Base-by-base conservation (phyloP, 2,113 vertebrate species). In the Cichladusa arquata region DNA sequence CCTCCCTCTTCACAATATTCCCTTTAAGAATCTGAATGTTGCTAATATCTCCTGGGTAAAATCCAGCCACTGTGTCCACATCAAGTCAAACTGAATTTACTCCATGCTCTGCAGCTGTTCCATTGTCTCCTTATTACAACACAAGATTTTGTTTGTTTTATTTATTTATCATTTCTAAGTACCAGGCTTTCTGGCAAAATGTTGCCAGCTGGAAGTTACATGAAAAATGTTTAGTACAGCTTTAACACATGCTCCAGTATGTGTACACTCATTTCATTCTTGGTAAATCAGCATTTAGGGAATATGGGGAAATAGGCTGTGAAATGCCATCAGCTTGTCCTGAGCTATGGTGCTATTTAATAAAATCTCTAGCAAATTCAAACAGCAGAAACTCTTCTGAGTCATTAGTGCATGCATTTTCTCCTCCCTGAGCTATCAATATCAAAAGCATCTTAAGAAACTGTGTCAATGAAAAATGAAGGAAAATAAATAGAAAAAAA, bases 341-440 rank as follows among this genome's bases (percentile, higher is more conserved):
- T 88, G 57, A 96, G 76, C 51, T 91, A 16, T 28, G 19, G 62
- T 86, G 72, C 78, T 92, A 61, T 97, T 93, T 92, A 92, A 38
- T 78, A 95, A 97, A 97, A 95, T 53, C 92, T 92, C 85, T 84
- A 88, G 88, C 70, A 97, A 97, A 96, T 96, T 96, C 67, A 92
- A 96, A 93, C 72, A 93, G 53, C 77, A 96, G 92, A 96, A 97
- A 90, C 38, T 89, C 58, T 62, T 91, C 92, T 54, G 77, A 78
- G 82, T 95, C 95, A 78, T 94, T 93, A 96, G 66, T 74, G 91
- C 83, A 66, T 94, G 65, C 82, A 93, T 88, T 95, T 90, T 45
- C 42, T 95, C 19, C 66, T 96, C 84, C 56, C 69, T 96, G 81
- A 97, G 86, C 91, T 91, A 96, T 92, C 81, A 94, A 88, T 76